phyloP scores from a whole-genome alignment of 2,888 invertebrate genomes.

The Desoria tigrina region DNA sequence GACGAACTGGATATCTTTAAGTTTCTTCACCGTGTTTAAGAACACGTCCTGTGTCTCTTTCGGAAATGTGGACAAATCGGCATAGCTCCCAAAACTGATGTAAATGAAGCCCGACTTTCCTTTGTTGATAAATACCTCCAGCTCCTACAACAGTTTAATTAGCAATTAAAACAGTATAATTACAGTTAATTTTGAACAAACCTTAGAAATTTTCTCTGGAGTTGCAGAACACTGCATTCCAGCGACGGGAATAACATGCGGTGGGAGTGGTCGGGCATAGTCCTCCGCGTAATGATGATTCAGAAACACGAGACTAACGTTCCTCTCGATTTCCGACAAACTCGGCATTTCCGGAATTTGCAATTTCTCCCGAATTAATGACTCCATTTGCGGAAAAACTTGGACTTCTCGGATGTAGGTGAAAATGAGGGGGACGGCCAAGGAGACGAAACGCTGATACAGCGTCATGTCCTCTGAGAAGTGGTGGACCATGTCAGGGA shows the following conservation, averaged over 20 bases:
- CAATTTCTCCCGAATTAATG: slow-evolving; percentile 25
- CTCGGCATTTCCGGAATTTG: slow-evolving; percentile 26
- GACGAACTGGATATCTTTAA: slow-evolving; percentile 30
- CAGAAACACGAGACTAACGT: slow-evolving; percentile 35
- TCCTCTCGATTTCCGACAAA: slow-evolving; percentile 36
- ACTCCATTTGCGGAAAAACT: slow-evolving; percentile 35
- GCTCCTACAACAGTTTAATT: no score
- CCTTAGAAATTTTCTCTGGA: no score
- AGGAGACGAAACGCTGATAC: slow-evolving; percentile 10
- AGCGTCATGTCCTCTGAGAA: slow-evolving; percentile 33
- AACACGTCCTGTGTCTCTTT: slow-evolving; percentile 23
- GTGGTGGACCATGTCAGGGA: slow-evolving; percentile 38
- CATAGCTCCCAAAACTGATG: slow-evolving; percentile 38
- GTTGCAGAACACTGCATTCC: slow-evolving; percentile 35
- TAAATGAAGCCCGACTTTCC: slow-evolving; percentile 32
- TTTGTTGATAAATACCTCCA: slow-evolving; percentile 31
- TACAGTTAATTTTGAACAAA: no score
- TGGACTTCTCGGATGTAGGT: slow-evolving; percentile 24
- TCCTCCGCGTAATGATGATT: slow-evolving; percentile 45
- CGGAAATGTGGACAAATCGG: slow-evolving; percentile 29
- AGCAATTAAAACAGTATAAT: no score
- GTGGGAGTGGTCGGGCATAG: slow-evolving; percentile 40
- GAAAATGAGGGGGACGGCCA: no score
- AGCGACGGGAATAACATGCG: slow-evolving; percentile 35
- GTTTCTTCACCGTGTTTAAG: slow-evolving; percentile 22